Percentiles rank a stretch among this genome's conserved stretches.
Evolutionary conservation across 1,140 invertebrate genomes (phyloP).

Genomic region (Aphaenogaster rudis): DNA sequence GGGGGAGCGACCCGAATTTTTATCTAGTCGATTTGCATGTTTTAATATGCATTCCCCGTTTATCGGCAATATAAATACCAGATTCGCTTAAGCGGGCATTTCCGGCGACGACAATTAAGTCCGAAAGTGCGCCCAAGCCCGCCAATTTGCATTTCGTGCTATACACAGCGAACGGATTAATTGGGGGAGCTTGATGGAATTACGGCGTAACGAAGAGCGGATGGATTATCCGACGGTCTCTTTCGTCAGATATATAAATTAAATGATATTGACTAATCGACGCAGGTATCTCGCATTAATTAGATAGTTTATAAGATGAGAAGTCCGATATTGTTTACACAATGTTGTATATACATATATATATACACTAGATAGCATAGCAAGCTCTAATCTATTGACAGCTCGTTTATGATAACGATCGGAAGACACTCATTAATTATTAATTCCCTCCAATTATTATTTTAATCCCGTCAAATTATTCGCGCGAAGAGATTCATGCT

Average conservation of each 20-base stretch:
- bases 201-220: conserved; percentile 57
- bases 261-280: conserved; percentile 46
- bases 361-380: background rate
- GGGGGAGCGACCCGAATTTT: conserved; percentile 66
- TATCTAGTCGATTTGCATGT: conserved; percentile 76
- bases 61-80: conserved; percentile 79
- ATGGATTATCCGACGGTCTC: conserved; percentile 52
- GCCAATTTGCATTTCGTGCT: conserved; percentile 74
- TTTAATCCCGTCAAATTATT: background rate
- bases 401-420: background rate
- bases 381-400: background rate
- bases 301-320: conserved; percentile 1
- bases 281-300: background rate
- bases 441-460: background rate
- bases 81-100: conserved; percentile 75
- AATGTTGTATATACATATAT: background rate
- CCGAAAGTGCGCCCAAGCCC: conserved; percentile 67
- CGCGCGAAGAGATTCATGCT: background rate
- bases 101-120: conserved; percentile 74
- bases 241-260: conserved; percentile 46
- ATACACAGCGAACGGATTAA: conserved; percentile 55
- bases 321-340: background rate
- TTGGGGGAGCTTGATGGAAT: conserved; percentile 63
- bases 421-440: background rate
- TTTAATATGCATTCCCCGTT: conserved; percentile 78